A percentile compares a stretch with the other conserved stretches of the same genome.
Conservation (phyloP, 2,113 vertebrate genomes). For the Riparia riparia region DNA sequence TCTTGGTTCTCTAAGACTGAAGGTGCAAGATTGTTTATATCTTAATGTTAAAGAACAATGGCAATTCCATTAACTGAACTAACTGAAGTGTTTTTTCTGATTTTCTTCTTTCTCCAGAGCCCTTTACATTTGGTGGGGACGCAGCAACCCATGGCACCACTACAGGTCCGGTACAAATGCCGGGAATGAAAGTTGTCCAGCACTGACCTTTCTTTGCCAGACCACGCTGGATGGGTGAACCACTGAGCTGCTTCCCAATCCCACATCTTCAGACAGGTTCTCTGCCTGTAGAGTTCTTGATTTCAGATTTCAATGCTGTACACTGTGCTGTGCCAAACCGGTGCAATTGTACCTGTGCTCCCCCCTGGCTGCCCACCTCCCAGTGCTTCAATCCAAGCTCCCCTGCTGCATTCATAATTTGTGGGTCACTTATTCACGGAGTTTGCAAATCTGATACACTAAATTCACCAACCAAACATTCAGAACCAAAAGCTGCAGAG, state of each 20-base stretch:
- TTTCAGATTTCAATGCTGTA: neutral
- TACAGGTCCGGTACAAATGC: conserved; percentile 73
- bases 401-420: neutral
- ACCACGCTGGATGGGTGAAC: neutral
- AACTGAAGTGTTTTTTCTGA: neutral
- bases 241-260: neutral
- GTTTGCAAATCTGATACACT: neutral
- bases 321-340: neutral
- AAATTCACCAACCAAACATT: neutral
- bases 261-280: neutral
- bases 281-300: neutral
- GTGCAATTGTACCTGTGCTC: neutral
- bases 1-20: neutral
- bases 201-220: neutral
- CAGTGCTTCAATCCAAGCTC: neutral
- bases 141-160: conserved; percentile 78
- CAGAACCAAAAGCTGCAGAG: neutral
- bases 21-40: neutral
- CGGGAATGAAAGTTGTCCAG: conserved; percentile 32
- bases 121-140: conserved; percentile 81
- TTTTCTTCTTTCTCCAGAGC: conserved; percentile 74
- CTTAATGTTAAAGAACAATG: neutral
- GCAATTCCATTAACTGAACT: neutral
- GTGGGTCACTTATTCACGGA: neutral
- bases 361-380: neutral